phyloP scores from a whole-genome alignment of 2,797 vertebrate genomes.

The Morus bassanus region DNA sequence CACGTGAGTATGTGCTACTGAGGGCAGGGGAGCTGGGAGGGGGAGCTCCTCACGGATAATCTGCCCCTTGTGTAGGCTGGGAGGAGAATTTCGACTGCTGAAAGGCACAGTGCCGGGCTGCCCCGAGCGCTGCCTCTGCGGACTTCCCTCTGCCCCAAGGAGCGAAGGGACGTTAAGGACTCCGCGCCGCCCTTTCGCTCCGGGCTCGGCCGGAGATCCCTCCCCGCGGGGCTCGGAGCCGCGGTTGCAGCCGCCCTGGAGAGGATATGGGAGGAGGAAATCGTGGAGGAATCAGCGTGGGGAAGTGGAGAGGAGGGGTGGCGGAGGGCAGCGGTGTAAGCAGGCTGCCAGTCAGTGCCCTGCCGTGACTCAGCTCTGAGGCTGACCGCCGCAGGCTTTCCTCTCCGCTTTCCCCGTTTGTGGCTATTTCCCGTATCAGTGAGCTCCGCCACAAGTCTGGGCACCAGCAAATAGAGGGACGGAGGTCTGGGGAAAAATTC shows the following conservation, averaged over 20 bases:
- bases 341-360: no score
- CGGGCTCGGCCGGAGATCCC: accelerated
- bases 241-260: accelerated
- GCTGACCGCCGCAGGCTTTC: accelerated
- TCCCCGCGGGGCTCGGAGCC: neutral
- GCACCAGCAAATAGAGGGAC: accelerated
- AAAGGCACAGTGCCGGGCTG: neutral
- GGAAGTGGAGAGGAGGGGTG: accelerated
- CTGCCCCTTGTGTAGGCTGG: no score
- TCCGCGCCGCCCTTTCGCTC: accelerated
- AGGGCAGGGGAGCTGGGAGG: accelerated
- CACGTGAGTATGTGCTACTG: no score
- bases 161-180: accelerated
- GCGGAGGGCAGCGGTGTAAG: neutral
- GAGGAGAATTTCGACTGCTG: neutral
- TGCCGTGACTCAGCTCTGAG: neutral
- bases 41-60: accelerated
- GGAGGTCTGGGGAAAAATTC: neutral
- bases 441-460: neutral
- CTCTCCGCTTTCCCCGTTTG: accelerated
- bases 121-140: accelerated
- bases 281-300: neutral
- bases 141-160: accelerated
- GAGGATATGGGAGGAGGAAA: neutral
- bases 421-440: accelerated